These are phyloP conservation scores for Nematostella vectensis DNA, from an alignment of 92 coral and sea anemone genomes.

Conservation along the genomic window DNA sequence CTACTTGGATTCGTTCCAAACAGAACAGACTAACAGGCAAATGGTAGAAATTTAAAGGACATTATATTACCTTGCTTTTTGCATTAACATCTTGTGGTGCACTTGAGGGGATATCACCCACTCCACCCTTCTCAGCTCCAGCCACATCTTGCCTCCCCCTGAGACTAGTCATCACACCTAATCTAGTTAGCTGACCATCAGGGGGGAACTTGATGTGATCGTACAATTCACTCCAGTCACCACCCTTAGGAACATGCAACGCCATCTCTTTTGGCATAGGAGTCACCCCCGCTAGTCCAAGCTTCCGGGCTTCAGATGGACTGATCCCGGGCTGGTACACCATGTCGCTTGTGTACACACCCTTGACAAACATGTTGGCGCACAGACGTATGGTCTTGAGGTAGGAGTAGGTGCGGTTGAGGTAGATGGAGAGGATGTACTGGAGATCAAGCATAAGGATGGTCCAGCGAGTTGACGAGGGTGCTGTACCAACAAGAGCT, in stretches of 20 bases:
- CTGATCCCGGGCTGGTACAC: conserved; percentile 92
- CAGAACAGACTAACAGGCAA: too few species aligned
- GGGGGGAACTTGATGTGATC: conserved; percentile 93
- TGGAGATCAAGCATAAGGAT: conserved; percentile 82
- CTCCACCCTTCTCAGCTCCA: background rate
- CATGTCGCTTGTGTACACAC: conserved; percentile 86
- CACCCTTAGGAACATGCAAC: conserved; percentile 72
- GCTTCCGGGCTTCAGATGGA: conserved; percentile 80
- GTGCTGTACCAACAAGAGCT: conserved; percentile 81
- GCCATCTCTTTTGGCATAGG: conserved; percentile 97
- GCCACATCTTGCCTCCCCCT: conserved; percentile 10
- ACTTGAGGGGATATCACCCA: too few species aligned
- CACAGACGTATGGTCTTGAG: conserved; percentile 83
- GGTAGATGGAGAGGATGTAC: conserved; percentile 77
- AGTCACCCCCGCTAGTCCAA: conserved; percentile 68
- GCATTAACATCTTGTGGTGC: background rate
- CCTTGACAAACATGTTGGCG: conserved; percentile 95
- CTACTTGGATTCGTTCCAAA: too few species aligned
- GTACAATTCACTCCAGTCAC: conserved; percentile 71
- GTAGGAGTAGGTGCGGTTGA: conserved; percentile 82
- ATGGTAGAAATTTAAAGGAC: too few species aligned
- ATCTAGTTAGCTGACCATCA: conserved; percentile 53
- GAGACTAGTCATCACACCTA: conserved; percentile 72
- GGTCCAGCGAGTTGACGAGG: conserved; percentile 82
- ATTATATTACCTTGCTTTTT: background rate